Evolutionary conservation across 2,888 invertebrate species (phyloP).

Genomic region (Cryptus viduatorius): DNA sequence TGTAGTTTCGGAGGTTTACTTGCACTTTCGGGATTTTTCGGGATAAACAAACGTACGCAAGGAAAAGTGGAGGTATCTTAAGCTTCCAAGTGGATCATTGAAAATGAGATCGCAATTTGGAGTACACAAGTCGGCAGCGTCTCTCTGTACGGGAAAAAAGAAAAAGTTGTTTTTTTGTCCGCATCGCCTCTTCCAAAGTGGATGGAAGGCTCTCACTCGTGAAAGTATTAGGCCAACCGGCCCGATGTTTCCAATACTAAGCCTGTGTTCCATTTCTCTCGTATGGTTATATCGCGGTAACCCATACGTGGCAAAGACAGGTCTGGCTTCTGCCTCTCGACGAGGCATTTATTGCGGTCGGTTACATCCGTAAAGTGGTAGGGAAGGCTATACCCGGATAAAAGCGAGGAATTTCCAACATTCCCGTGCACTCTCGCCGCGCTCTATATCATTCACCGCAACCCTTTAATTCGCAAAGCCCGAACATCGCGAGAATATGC

Average conservation of each 20-base stretch:
- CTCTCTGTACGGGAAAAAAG: background rate
- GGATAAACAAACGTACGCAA: background rate
- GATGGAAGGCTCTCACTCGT: conserved; percentile 3
- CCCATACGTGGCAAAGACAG: conserved; percentile 18
- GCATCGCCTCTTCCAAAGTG: background rate
- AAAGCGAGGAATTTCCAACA: conserved; percentile 37
- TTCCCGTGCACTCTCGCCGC: conserved; percentile 32
- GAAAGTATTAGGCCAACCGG: conserved; percentile 22
- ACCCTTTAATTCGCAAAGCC: conserved; percentile 57
- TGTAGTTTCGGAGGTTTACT: background rate
- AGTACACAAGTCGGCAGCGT: background rate
- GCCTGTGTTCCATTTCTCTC: conserved; percentile 18
- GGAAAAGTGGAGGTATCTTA: background rate
- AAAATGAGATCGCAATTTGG: background rate
- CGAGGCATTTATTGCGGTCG: conserved; percentile 61
- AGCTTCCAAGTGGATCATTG: background rate
- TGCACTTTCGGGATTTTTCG: background rate
- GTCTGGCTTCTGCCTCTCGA: conserved; percentile 38
- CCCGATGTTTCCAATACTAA: conserved; percentile 45
- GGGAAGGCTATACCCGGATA: conserved; percentile 35
- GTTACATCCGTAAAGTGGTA: conserved; percentile 66
- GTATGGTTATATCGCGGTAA: background rate
- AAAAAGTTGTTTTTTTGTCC: background rate
- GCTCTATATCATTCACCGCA: conserved; percentile 44
- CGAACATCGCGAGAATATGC: background rate